Base-by-base conservation (phyloP, 2,888 invertebrate species). In the Phrixothrix hirtus region DNA sequence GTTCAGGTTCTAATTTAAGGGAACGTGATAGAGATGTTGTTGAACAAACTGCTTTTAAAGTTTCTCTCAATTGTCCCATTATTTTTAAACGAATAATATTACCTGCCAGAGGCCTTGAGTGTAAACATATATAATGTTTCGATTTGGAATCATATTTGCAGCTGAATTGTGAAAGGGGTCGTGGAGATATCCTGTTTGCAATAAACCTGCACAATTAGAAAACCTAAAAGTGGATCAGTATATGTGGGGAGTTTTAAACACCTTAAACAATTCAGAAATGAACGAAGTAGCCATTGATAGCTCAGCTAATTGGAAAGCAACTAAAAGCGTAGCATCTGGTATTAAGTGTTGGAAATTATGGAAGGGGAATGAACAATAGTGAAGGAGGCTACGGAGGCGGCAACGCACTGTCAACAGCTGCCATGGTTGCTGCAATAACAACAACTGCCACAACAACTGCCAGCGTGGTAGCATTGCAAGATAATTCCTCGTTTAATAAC, bases 161-260 rank as follows among this genome's bases (percentile, higher is more conserved):
- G 79, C 81, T 95, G 64, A 95, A 96, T 77, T 93, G 94, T 76
- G 95, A 96, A 75, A 81, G 95, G 68, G 94, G 94, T 88, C 91
- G 31, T 96, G 96, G 96, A 83, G 94, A 75, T 96, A 96, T 85
- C 95, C 95, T 67, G 93, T 96, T 68, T 96, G 96, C 93, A 93
- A 92, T 79, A 95, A 95, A 87, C 89, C 94, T 65, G 95, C 95
- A 55, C 88, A 93, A 74, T 81, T 96, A 68, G 95, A 96, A 80
- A 94, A 94, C 15, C 79, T 96, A 68, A 95, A 96, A 80, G 93
- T 96, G 42, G 96, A 96, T 79, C 95, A 96, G 78, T 96, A 95
- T 77, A 93, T 95, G 84, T 95, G 95, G 95, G 94, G 94, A 64
- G 95, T 96, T 69, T 80, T 96, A 50, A 93, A 90, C 71, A 92